These are phyloP conservation scores for Parasteatoda lunata DNA, from an alignment of 2,888 invertebrate genomes.

Conservation along the genomic window DNA sequence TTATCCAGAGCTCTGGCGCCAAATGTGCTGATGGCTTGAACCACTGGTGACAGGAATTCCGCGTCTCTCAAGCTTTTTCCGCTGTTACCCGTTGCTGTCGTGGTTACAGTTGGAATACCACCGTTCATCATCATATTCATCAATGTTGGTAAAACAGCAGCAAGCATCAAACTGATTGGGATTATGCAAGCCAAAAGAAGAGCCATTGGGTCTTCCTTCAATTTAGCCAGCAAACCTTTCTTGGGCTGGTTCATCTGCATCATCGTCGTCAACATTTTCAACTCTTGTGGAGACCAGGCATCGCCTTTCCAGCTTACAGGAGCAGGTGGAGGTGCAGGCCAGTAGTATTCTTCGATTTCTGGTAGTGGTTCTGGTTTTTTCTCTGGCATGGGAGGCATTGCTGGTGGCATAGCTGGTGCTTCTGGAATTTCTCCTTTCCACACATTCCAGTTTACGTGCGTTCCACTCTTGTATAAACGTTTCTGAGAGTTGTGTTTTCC, in stretches of 20 bases:
- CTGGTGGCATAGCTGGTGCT: background rate
- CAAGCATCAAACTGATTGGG: slow-evolving; percentile 53
- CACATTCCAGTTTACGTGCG: slow-evolving; percentile 53
- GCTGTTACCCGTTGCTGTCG: slow-evolving; percentile 47
- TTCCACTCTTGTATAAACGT: slow-evolving; percentile 47
- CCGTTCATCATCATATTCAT: slow-evolving; percentile 63
- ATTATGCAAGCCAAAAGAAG: slow-evolving; percentile 36
- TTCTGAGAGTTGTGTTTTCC: slow-evolving; percentile 14
- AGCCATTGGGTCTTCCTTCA: slow-evolving; percentile 34
- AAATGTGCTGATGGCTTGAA: slow-evolving; percentile 36
- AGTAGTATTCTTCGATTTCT: slow-evolving; percentile 27
- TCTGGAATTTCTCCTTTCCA: slow-evolving; percentile 58
- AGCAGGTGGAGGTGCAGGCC: slow-evolving; percentile 6
- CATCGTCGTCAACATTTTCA: slow-evolving; percentile 36
- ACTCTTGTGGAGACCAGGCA: slow-evolving; percentile 42
- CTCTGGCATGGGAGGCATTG: background rate
- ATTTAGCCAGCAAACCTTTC: slow-evolving; percentile 14
- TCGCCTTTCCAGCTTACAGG: slow-evolving; percentile 29
- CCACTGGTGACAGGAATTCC: slow-evolving; percentile 35
- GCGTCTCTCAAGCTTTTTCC: slow-evolving; percentile 9
- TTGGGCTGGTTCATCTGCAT: slow-evolving; percentile 31
- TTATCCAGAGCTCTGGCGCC: slow-evolving; percentile 47
- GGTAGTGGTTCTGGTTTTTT: slow-evolving; percentile 21
- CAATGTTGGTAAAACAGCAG: slow-evolving; percentile 48
- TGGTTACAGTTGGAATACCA: slow-evolving; percentile 34